Base-by-base conservation (phyloP, 2,113 vertebrate species). In the Hystrix brachyura region DNA sequence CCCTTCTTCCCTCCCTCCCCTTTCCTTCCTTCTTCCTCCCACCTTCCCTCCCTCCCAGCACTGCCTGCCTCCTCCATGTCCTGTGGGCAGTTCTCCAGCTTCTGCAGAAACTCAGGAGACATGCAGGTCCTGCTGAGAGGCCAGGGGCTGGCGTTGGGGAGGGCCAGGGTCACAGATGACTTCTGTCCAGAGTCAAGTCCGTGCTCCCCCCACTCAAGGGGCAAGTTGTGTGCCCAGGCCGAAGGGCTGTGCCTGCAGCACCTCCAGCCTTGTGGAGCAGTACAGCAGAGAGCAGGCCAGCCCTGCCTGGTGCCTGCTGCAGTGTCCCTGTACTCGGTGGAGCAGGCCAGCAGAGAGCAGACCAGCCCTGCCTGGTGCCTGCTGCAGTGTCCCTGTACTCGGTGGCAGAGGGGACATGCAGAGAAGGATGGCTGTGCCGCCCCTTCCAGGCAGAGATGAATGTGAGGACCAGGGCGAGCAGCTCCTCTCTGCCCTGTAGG, bases 151-250 rank as follows among this genome's bases (percentile, higher is more conserved):
- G 38, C 3, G 1, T 38, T 1, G 27, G 43, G 46, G 48, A 7
- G 48, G 3, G 14, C 13, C 1, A 13, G 0, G 5, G 19, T 9
- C 29, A 51, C 43, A 7, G 9, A 0, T 0, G 7, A 23, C 17
- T 13, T 60, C 34, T 46, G 27, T 53, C 5, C 25, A 0, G 0
- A 7, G n/a, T 27, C 0, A 3, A 0, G 72, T 13, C 27, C 0
- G 1, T n/a, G 55, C 3, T 0, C 3, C 14, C 48, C 10, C 10
- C 12, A 21, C 3, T n/a, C 21, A 34, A 2, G 32, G 25, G 25
- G 43, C 23, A 14, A 25, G 72, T 23, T 1, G 60, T 6, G 15
- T 9, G 14, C 55, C 64, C 14, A 19, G 55, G 13, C 38, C 10
- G 0, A 2, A 34, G 21, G 43, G 32, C 32, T 11, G 23, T 14